phyloP scores from a whole-genome alignment of 2,797 vertebrate genomes.

The Chrysocyon brachyurus region DNA sequence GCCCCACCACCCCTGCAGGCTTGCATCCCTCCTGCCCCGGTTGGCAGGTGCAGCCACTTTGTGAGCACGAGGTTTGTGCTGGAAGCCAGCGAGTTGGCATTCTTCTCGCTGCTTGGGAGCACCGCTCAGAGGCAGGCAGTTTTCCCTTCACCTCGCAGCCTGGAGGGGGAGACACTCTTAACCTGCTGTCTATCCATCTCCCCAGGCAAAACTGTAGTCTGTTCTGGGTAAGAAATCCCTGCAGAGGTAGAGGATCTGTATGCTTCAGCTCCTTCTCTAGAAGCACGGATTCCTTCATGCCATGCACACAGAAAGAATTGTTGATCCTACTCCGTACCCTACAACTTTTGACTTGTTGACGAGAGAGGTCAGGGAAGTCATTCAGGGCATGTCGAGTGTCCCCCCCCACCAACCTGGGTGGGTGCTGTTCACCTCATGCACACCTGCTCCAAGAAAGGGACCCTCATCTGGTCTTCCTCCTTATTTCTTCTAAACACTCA shows the following conservation, averaged over 20 bases:
- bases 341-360: neutral
- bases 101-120: neutral
- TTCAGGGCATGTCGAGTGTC: too few relatives aligned
- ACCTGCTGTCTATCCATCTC: neutral
- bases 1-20: neutral
- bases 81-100: neutral
- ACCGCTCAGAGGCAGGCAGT: fast-evolving
- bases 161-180: too few relatives aligned
- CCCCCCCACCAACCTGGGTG: fast-evolving
- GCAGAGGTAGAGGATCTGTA: neutral
- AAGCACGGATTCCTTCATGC: neutral
- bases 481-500: neutral
- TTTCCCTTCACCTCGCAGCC: neutral
- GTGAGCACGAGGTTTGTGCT: fast-evolving
- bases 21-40: fast-evolving
- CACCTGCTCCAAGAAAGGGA: neutral
- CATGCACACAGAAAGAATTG: neutral
- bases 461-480: neutral
- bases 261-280: neutral
- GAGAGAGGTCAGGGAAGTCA: neutral
- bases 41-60: neutral
- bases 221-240: neutral
- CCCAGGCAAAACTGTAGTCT: neutral
- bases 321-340: neutral
- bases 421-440: neutral